Conservation (phyloP, 2,113 vertebrate genomes). For the Cryptotis parvus region DNA sequence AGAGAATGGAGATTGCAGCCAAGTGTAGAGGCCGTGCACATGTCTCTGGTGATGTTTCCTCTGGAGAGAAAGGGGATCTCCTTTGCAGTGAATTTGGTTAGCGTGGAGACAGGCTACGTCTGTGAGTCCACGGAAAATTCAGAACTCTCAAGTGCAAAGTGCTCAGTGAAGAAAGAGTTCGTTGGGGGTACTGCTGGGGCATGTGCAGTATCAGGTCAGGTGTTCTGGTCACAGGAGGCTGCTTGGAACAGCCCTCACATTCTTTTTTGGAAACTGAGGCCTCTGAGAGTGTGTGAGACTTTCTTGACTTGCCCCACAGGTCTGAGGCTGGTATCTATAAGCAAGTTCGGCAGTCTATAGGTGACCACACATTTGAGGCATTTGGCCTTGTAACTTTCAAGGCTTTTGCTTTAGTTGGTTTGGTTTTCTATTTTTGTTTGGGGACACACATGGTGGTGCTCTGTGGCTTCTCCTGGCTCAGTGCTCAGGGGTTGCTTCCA, state of each 20-base stretch:
- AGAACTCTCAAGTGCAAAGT: not conserved
- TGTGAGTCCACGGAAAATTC: too few relatives aligned
- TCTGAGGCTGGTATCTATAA: not conserved
- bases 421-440: too few relatives aligned
- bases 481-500: too few relatives aligned
- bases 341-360: not conserved
- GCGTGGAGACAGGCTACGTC: not conserved
- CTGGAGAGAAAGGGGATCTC: not conserved
- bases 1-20: not conserved
- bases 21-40: not conserved
- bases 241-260: not conserved
- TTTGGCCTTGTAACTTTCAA: not conserved
- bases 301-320: not conserved
- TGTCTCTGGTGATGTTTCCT: not conserved
- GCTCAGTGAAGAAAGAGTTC: not conserved
- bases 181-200: not conserved
- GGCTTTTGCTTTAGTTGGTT: not conserved
- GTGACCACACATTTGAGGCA: not conserved
- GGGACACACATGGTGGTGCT: too few relatives aligned
- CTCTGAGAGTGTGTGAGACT: not conserved
- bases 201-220: not conserved
- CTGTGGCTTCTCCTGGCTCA: too few relatives aligned
- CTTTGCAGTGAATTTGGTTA: not conserved
- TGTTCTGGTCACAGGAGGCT: not conserved
- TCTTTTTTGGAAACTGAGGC: not conserved